Base-by-base conservation (phyloP, 2,113 vertebrate genomes). In the Hoplias malabaricus region DNA sequence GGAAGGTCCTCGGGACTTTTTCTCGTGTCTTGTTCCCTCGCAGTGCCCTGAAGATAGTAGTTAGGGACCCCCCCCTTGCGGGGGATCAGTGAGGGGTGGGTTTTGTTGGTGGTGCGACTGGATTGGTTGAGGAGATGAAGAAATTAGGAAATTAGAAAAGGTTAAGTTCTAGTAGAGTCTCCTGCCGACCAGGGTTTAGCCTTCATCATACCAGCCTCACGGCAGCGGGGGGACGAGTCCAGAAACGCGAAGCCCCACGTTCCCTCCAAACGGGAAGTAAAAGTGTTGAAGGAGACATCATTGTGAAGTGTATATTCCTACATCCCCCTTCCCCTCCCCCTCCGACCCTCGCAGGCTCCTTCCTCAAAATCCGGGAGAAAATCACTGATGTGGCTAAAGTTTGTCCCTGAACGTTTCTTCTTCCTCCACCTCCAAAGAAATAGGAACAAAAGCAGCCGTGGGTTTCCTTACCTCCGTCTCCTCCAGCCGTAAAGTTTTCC, bases 301-400 rank as follows among this genome's bases (percentile, higher is more conserved):
- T 73, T 54, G 56, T 68, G 77, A 79, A 79, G 81, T 78, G 70
- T 50, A 81, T 78, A 8, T 81, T 53, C n/a, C 1, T 66, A 14
- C 33, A 34, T 33, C 29, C 42, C 73, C 69, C 59, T 36, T 23
- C 13, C 27, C 68, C 63, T 73, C 87, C 84, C 31, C 86, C 87
- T 29, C 82, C 88, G 80, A 90, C 88, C 75, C 88, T 82, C 56
- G 84, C 83, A 87, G 88, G 87, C 40, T 83, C 84, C 77, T 9
- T 66, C 50, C 53, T 19, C 80, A 73, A 74, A 66, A 74, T n/a
- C n/a, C n/a, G n/a, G n/a, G 78, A 50, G 63, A 84, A 86, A 59
- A 86, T 46, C 75, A 78, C 75, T 36, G 82, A 62, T 3, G 48
- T 80, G 46, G 75, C 66, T 78, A 73, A 82, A 84, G 84, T 90